Evolutionary conservation across 2,113 vertebrate species (phyloP).

Genomic region (Tichodroma muraria): DNA sequence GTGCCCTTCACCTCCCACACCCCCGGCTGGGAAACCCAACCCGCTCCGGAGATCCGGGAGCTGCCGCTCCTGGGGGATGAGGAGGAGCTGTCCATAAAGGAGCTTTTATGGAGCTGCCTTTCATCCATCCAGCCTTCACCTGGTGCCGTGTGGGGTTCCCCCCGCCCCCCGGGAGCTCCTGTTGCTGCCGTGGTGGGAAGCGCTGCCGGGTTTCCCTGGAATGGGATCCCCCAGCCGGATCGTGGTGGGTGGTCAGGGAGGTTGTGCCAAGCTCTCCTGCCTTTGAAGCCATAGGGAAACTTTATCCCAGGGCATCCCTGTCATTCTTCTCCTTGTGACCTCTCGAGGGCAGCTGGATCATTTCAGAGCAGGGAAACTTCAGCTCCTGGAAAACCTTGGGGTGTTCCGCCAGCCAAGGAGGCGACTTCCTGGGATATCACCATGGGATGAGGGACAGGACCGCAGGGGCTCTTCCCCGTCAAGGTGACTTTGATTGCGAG

Average conservation of each 20-base stretch:
- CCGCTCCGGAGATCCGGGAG: rapidly evolving
- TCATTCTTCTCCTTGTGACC: not conserved
- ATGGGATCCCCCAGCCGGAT: not conserved
- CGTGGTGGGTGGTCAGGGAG: not conserved
- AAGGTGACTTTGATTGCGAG: not conserved
- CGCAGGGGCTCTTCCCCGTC: not conserved
- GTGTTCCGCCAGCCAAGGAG: not conserved
- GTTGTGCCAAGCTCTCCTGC: not conserved
- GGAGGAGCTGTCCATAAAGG: conserved; percentile 18
- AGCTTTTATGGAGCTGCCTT: conserved; percentile 29
- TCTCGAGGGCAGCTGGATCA: not conserved
- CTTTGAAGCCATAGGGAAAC: not conserved
- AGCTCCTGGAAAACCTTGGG: not conserved
- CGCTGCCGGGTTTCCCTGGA: not conserved
- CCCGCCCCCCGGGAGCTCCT: not conserved
- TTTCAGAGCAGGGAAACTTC: not conserved
- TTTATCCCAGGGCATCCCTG: not conserved
- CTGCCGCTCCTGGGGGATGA: not conserved
- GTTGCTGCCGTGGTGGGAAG: not conserved
- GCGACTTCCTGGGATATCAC: not conserved
- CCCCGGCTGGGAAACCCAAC: not conserved
- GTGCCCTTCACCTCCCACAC: conserved; percentile 11
- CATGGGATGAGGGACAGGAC: not conserved
- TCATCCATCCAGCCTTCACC: not conserved
- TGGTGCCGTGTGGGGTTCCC: rapidly evolving